Percentiles rank a stretch among this genome's conserved stretches.
Evolutionary conservation across 2,888 invertebrate species (phyloP).

Genomic region (Perizoma affinitatum): DNA sequence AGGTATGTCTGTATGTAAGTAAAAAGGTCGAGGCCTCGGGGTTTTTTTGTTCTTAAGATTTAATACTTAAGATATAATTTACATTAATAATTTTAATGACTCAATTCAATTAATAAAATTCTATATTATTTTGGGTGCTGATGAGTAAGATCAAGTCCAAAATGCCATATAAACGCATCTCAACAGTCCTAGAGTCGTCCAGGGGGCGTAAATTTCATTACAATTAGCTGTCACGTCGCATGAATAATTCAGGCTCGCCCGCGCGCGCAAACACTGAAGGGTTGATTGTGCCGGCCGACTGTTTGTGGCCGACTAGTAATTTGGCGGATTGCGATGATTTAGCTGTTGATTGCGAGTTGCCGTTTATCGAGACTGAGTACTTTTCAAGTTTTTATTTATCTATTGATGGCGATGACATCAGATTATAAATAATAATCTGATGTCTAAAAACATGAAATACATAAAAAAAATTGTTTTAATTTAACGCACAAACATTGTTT

Average conservation of each 20-base stretch:
- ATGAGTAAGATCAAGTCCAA: too few species aligned
- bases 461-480: too few species aligned
- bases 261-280: conserved; percentile 74
- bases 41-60: too few species aligned
- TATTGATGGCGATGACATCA: neutral
- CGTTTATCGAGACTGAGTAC: neutral
- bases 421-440: too few species aligned
- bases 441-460: too few species aligned
- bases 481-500: too few species aligned
- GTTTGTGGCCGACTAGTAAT: conserved; percentile 68
- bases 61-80: too few species aligned
- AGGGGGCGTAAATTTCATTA: conserved; percentile 80
- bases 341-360: conserved; percentile 32
- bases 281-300: conserved; percentile 61
- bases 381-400: neutral
- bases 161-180: conserved; percentile 16
- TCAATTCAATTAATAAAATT: too few species aligned
- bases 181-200: conserved; percentile 36
- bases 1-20: too few species aligned
- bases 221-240: conserved; percentile 77
- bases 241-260: conserved; percentile 73
- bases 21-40: too few species aligned
- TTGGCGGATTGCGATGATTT: conserved; percentile 49
- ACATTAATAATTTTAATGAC: too few species aligned
- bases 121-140: too few species aligned